Evolutionary conservation across 2,888 invertebrate species (phyloP), one percentile per base, ranked within the genome.

Genomic region (Amblyjoppa fuscipennis): DNA sequence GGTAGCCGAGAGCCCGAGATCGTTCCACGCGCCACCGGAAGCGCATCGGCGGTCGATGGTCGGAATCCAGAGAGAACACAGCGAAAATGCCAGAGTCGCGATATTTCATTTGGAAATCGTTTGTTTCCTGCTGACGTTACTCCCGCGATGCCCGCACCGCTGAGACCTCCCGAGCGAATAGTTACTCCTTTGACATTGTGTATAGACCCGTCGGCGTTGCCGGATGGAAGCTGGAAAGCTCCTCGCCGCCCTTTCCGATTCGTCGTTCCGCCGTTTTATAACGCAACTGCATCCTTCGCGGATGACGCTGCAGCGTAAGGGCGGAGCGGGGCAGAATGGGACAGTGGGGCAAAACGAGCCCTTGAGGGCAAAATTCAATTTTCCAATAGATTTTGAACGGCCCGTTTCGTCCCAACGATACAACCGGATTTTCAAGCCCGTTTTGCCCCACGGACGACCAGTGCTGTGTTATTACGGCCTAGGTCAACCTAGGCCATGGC

Each of bases 71-170:
- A 45, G 4, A 20, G 41, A 66, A 53, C 45, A 73, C 31, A 83
- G 61, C 45, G 34, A 83, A 83, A 81, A 68, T 68, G 34, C 71
- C 56, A 7, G 66, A 16, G 45, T 77, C 45, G 73, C 51, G 49
- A 83, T 78, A 83, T 78, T 78, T 70, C 49, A 73, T 83, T 71
- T 38, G 45, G 49, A 66, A 66, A 51, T 53, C 70, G 53, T 77
- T 82, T 71, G 70, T 45, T 66, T 49, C 66, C 77, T 73, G 53
- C 64, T 53, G 56, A 77, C 56, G 73, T 77, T 83, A 77, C 61
- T 68, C 45, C 56, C 77, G 70, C 61, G 38, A 51, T 61, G 45
- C 31, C 20, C 25, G n/a, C 64, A n/a, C 53, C 49, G 53, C 49
- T 25, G 74, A 59, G 78, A 74, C 78, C 56, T 38, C 41, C 59